Conservation (phyloP, 2,888 invertebrate species). For the Hesperia comma region DNA sequence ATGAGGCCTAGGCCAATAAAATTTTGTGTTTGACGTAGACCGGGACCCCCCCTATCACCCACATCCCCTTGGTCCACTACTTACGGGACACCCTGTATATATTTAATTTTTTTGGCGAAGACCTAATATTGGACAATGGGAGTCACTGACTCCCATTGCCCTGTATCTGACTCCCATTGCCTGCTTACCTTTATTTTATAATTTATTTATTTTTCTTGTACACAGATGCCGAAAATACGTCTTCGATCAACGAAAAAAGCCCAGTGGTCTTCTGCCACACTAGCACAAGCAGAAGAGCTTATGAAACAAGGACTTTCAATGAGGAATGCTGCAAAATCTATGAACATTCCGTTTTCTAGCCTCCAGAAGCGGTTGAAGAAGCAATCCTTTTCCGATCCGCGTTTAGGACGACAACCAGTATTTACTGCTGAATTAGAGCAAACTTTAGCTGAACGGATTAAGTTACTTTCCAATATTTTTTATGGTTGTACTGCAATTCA, state of each 20-base stretch:
- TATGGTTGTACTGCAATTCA: conserved; percentile 42
- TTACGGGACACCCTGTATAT: too few species aligned
- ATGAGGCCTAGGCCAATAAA: too few species aligned
- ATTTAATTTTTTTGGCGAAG: too few species aligned
- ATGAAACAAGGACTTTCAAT: conserved; percentile 41
- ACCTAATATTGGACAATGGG: too few species aligned
- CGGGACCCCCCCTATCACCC: too few species aligned
- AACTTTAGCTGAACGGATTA: conserved; percentile 41
- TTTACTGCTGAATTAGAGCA: conserved; percentile 44
- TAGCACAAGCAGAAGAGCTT: neutral
- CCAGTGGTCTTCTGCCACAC: neutral
- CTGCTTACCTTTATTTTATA: too few species aligned
- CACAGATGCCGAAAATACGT: too few species aligned
- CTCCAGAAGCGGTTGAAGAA: conserved; percentile 44
- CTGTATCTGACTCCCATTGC: too few species aligned
- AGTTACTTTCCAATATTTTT: conserved; percentile 40
- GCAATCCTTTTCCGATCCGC: conserved; percentile 44
- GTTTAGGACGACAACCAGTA: conserved; percentile 44
- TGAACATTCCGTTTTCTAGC: conserved; percentile 42
- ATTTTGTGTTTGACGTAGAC: too few species aligned
- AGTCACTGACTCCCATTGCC: too few species aligned
- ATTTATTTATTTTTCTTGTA: neutral
- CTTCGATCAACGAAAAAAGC: neutral
- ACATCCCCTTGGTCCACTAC: too few species aligned
- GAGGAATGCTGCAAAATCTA: conserved; percentile 44